Base-by-base conservation (phyloP, 2,113 vertebrate species). In the Bagarius yarrelli region DNA sequence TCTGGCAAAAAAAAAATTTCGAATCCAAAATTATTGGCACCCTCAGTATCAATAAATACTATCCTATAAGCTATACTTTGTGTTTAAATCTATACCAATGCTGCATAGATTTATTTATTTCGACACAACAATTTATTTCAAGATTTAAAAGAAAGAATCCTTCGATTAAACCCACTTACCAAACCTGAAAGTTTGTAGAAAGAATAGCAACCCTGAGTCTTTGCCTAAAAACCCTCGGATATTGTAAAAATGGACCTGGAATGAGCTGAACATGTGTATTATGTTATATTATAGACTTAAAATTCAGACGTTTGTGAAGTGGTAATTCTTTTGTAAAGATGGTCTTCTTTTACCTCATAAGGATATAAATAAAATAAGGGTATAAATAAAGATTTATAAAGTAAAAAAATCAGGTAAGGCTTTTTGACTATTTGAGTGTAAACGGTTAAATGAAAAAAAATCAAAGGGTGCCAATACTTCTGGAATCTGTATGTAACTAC, bases 1-100 rank as follows among this genome's bases (percentile, higher is more conserved):
- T 15, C 0, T 19, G 3, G 2, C 21, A 66, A 66, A 34, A 36
- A 36, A 23, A 44, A 5, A 40, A 47, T 69, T 23, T 52, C 47
- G 23, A 12, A 8, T 52, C 47, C 69, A 71, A 52, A 71, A 71
- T 18, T 52, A 71, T 71, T 71, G 69, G 69, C 47, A 52, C 44
- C 69, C 47, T 21, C 44, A 47, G 5, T 47, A 55, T 53, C 9
- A 12, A 53, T 15, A 47, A 50, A 50, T 27, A 50, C 2, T 21
- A 40, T 36, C 18, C 66, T 19, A 25, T 47, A 40, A 2, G n/a
- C 66, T 47, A 13, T 36, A 16, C 15, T 69, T 18, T 25, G 11
- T 9, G 6, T 47, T 47, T 66, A 5, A 66, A n/a, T 5, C 12
- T 34, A 18, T 9, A 50, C 40, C 15, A 40, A 16, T 50, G 40